Base-by-base conservation (phyloP, 2,113 vertebrate genomes). In the Scomber colias region DNA sequence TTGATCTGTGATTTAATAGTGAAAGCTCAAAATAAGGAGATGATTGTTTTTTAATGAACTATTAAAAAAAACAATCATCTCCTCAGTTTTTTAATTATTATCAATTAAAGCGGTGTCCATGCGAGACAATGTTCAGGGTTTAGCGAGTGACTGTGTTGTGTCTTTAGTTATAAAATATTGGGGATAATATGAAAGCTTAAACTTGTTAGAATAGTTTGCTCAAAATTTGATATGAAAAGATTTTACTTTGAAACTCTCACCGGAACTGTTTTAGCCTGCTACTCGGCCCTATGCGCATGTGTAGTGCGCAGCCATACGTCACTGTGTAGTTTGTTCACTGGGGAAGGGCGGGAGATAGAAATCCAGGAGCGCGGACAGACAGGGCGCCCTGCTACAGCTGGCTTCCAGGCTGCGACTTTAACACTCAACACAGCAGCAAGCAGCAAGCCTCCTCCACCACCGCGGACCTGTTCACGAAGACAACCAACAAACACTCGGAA, bases 271-370 rank as follows among this genome's bases (percentile, higher is more conserved):
- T 62, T 1, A 1, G 5, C 0, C 1, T 2, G 1, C 5, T 2
- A 0, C 12, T 1, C 0, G n/a, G 6, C 5, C 6, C n/a, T 11
- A 1, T 15, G 87, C 90, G 88, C 89, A 90, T 5, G 15, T 24
- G 57, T 40, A 24, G 0, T 60, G 86, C 92, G 89, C 92, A 88
- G 0, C 6, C 21, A 1, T 4, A 93, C 93, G 94, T 96, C 93
- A 94, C 82, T 35, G 1, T 44, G 69, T 50, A 30, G 73, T 45
- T 16, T 4, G 15, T 12, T 17, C 5, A 64, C 11, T 1, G 57
- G 70, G 85, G 84, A 92, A 94, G 90, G 79, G 94, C 94, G 94
- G 93, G 94, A 95, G 94, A 94, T 94, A 93, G 92, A 82, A 95
- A 94, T 66, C 19, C 66, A 68, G 59, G 77, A 91, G 94, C 94